Percentiles rank a stretch among this genome's conserved stretches.
These are phyloP conservation scores for Trogon surrucura DNA, from an alignment of 2,113 vertebrate species.

Conservation along the genomic window DNA sequence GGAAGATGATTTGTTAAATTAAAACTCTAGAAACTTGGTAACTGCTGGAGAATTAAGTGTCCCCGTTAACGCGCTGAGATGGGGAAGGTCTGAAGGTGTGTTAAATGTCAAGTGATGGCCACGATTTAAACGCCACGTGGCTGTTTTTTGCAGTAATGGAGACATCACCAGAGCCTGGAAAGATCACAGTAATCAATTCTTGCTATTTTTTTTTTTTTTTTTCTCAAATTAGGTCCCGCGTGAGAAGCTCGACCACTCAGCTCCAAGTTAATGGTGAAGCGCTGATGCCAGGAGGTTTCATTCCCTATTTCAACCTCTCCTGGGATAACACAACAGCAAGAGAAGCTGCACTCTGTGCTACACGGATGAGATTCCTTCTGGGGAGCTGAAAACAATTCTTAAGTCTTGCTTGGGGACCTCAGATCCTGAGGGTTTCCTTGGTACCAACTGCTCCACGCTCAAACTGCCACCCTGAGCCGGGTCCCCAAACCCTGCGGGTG, in stretches of 20 bases:
- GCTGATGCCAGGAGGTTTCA: neutral
- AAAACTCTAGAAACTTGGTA: neutral
- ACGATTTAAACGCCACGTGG: fast-evolving
- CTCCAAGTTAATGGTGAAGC: fast-evolving
- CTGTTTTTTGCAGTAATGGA: neutral
- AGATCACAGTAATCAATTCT: neutral
- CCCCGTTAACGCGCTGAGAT: too few relatives aligned
- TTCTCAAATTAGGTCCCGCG: too few relatives aligned
- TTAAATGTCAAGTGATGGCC: fast-evolving
- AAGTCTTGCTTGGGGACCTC: neutral
- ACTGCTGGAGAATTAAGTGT: neutral
- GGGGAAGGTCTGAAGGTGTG: neutral
- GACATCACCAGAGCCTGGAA: neutral
- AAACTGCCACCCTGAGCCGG: too few relatives aligned
- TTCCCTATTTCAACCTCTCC: neutral
- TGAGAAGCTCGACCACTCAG: neutral
- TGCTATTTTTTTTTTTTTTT: too few relatives aligned
- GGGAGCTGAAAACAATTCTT: neutral
- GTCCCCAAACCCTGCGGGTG: neutral
- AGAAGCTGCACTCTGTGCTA: fast-evolving
- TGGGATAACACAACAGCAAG: neutral
- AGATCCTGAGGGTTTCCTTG: neutral
- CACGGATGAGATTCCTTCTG: neutral
- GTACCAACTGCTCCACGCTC: neutral
- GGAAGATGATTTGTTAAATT: neutral